Base-by-base conservation (phyloP, 37 sponge, comb jelly and placozoan species). In the Chondrosia reniformis region DNA sequence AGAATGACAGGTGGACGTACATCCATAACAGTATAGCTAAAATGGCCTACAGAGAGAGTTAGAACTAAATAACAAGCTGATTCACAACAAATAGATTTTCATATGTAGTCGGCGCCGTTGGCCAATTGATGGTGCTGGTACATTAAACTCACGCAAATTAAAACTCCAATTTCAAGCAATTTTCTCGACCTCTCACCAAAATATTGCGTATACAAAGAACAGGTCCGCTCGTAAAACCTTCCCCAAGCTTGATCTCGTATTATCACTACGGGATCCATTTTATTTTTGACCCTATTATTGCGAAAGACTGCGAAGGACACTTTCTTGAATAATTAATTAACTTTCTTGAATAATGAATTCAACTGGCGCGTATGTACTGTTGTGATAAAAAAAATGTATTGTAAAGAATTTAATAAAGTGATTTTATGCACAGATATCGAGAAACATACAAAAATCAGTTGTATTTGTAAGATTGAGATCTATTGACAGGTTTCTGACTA, bases 1-100 rank as follows among this genome's bases (percentile, higher is more conserved):
- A 72, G 66, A 82, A 88, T 32, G 76, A 41, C 49, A 76, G 37
- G 61, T 88, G 88, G 4, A 83, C 80, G 45, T 83, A 83, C 24
- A 84, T 62, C 88, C 88, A 88, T 8, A 88, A 34, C 5, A 37
- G 27, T 0, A 83, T 62, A 9, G 64, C 21, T 1, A 37, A 21
- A 25, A 79, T 13, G 21, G 88, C 88, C 88, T 88, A 43, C 33
- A 65, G 0, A 63, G 4, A 32, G 19, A 15, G 49, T 8, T 25
- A 7, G 41, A 28, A 17, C 17, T 7, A 33, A 3, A 43, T 22
- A 36, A 75, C 43, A 33, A 7, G 17, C 45, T 19, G 10, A 0
- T 30, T 25, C 61, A 25, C 31, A 45, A 44, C 46, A 9, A 6
- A 40, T 55, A 79, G 34, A 10, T 32, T 63, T 21, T 13, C 4